Percentiles rank a stretch among this genome's conserved stretches.
Conservation (phyloP, 1,140 invertebrate species). For the Calosoma granatense region DNA sequence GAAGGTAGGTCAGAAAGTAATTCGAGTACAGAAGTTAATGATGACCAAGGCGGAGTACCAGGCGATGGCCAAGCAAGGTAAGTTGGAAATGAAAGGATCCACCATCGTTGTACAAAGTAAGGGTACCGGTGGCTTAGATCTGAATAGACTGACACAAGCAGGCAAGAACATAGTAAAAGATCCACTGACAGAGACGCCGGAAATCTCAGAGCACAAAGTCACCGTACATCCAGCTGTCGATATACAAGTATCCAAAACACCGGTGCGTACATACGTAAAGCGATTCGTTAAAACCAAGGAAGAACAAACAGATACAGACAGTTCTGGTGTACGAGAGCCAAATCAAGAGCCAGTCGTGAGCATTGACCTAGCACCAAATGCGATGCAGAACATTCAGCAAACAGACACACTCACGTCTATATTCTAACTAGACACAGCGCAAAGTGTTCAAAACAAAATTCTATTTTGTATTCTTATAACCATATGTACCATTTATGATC, state of each 20-base stretch:
- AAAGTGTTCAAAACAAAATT: too few species aligned
- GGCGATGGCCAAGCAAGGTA: conserved; percentile 46
- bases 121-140: too few species aligned
- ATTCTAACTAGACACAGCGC: too few species aligned
- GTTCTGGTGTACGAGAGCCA: too few species aligned
- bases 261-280: background rate
- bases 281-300: background rate
- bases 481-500: too few species aligned
- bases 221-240: conserved; percentile 10
- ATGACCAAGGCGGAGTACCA: conserved; percentile 49
- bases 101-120: conserved; percentile 24
- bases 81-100: conserved; percentile 42
- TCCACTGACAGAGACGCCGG: background rate
- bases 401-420: too few species aligned
- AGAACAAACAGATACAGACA: background rate
- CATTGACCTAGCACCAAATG: too few species aligned
- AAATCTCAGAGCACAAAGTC: background rate
- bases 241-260: conserved; percentile 11
- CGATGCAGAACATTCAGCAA: too few species aligned
- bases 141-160: background rate
- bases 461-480: too few species aligned
- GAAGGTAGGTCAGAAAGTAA: conserved; percentile 46
- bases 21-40: conserved; percentile 47
- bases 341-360: too few species aligned
- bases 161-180: background rate